Conservation (phyloP, 2,888 invertebrate species). For the Nudaria mundana region DNA sequence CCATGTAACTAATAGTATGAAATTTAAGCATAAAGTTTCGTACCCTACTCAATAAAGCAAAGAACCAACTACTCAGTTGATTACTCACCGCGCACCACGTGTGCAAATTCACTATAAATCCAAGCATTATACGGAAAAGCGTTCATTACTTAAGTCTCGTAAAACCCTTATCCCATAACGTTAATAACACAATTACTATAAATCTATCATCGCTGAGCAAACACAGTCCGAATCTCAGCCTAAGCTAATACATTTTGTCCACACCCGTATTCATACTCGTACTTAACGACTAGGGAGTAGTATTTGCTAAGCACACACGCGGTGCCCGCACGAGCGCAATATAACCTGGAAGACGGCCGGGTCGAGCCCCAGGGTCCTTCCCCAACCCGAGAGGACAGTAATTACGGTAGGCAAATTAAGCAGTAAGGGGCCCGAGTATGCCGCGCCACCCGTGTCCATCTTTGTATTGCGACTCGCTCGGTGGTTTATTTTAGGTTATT, state of each 20-base stretch:
- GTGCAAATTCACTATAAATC: constrained; percentile 74
- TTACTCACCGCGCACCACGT: constrained; percentile 59
- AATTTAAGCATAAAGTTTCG: too few species aligned
- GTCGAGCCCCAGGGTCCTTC: constrained; percentile 72
- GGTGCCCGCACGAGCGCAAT: constrained; percentile 77
- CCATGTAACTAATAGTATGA: too few species aligned
- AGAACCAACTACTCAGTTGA: constrained; percentile 51
- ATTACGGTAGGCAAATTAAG: constrained; percentile 83
- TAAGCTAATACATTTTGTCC: constrained; percentile 82
- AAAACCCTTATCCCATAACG: constrained; percentile 81
- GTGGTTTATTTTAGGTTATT: constrained; percentile 80
- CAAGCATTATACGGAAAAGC: constrained; percentile 75
- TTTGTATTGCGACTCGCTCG: constrained; percentile 60
- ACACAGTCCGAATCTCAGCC: constrained; percentile 80
- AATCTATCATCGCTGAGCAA: constrained; percentile 80
- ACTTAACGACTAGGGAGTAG: constrained; percentile 77
- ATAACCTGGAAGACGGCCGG: constrained; percentile 77
- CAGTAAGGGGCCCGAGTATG: constrained; percentile 68
- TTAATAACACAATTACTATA: constrained; percentile 82
- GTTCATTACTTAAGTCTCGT: constrained; percentile 80
- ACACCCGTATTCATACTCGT: constrained; percentile 80
- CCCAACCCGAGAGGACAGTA: constrained; percentile 80
- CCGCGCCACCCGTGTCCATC: constrained; percentile 68
- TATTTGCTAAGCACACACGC: constrained; percentile 79
- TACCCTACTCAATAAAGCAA: too few species aligned